Conservation (phyloP, 2,888 invertebrate genomes). For the Eupsilia transversa region DNA sequence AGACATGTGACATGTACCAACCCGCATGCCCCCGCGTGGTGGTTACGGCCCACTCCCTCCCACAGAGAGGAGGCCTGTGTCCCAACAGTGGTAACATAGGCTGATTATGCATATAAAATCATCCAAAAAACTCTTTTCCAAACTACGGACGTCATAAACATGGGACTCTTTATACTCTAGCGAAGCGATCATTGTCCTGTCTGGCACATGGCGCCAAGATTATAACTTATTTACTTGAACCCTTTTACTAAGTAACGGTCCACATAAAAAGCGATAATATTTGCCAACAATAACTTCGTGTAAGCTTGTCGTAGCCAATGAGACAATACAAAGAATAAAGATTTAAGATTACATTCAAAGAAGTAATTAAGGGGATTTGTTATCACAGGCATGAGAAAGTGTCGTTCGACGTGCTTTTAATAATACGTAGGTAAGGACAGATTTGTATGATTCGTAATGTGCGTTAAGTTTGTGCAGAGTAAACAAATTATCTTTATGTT, state of each 20-base stretch:
- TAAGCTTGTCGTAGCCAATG: conserved; percentile 8
- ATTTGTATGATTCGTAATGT: no score
- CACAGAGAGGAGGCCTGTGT: background rate
- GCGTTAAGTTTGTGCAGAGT: no score
- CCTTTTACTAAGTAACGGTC: conserved; percentile 25
- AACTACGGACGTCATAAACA: background rate
- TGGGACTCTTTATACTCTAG: background rate
- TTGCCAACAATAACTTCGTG: conserved; percentile 16
- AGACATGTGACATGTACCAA: background rate
- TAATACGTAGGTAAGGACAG: no score
- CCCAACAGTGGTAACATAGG: background rate
- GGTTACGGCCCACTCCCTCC: background rate
- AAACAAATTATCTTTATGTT: no score
- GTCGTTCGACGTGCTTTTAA: background rate
- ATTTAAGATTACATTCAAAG: conserved; percentile 45
- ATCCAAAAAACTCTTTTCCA: background rate
- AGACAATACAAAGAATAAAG: conserved; percentile 36
- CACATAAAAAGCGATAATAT: conserved; percentile 19
- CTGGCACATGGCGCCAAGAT: conserved; percentile 34
- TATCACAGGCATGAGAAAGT: conserved; percentile 1
- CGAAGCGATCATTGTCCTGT: conserved; percentile 20
- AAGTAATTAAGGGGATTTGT: conserved; percentile 25
- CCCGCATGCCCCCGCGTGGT: background rate
- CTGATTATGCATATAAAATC: background rate
- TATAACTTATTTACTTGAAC: conserved; percentile 13